Percentiles rank a stretch among this genome's conserved stretches.
phyloP scores from a whole-genome alignment of 2,888 invertebrate genomes.

The Caprella mutica region DNA sequence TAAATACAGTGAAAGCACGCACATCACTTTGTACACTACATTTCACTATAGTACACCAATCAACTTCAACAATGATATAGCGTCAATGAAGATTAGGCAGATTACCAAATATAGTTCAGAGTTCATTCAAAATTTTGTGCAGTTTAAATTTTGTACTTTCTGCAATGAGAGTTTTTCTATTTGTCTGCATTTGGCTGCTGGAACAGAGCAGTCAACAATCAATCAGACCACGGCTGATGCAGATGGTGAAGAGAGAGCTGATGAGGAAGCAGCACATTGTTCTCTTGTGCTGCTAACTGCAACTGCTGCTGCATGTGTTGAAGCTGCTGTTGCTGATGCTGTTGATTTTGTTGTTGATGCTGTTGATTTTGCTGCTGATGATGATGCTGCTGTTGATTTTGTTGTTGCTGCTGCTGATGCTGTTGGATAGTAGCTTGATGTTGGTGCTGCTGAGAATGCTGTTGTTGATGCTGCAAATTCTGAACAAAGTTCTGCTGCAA shows the following conservation, averaged over 20 bases:
- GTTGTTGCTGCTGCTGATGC: constrained; percentile 24
- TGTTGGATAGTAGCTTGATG: constrained; percentile 20
- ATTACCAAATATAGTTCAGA: no score
- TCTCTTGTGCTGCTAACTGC: constrained; percentile 19
- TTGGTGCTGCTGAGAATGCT: constrained; percentile 28
- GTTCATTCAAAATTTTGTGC: no score
- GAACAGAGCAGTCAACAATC: background rate
- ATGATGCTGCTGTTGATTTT: constrained; percentile 15
- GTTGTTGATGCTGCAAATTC: constrained; percentile 29
- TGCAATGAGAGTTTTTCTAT: no score
- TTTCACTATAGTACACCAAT: no score
- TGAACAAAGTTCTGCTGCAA: constrained; percentile 33
- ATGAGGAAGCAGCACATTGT: constrained; percentile 23
- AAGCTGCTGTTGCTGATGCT: constrained; percentile 21
- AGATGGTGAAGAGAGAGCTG: constrained; percentile 33
- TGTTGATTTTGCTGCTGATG: constrained; percentile 20
- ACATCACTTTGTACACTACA: no score
- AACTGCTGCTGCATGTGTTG: constrained; percentile 31
- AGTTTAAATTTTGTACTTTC: no score
- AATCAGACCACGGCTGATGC: constrained; percentile 34
- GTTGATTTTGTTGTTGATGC: constrained; percentile 16
- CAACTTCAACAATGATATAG: no score
- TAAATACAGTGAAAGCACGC: no score
- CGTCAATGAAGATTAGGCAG: no score
- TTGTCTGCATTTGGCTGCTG: no score